Evolutionary conservation across 2,888 invertebrate genomes (phyloP), one percentile per base, ranked within the genome.

Genomic region (Plagiodera versicolora): DNA sequence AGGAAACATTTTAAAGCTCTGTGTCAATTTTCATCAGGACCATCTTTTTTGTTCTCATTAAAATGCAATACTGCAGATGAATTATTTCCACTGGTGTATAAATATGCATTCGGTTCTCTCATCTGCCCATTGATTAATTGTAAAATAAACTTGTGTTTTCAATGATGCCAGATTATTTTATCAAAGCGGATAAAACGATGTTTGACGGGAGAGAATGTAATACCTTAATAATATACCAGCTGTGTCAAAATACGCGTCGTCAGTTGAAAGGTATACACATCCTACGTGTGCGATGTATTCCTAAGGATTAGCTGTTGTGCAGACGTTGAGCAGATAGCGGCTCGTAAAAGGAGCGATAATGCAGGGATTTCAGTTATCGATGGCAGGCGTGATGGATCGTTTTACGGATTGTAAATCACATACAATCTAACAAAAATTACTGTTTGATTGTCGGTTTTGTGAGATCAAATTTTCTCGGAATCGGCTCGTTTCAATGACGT

Each of bases 321-420:
- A 78, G 77, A 77, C 78, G 75, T 74, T 74, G 59, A 67, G 65
- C 67, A 74, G 78, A 79, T 79, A 79, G 78, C 79, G 78, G 78
- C 59, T 65, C 76, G 77, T 78, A 75, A 79, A 79, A 79, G 77
- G 70, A 66, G 72, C 70, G 76, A 77, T 78, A 79, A 79, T 75
- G 78, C 79, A 77, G 79, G 79, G 79, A 79, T 80, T 79, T 78
- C 77, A 74, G 80, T 75, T 79, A 80, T 79, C 79, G 79, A 77
- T 79, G 78, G 76, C 79, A 77, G 39, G 74, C 68, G 75, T 79
- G 79, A 80, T 79, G 77, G 79, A 80, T 80, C 77, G 72, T 75
- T 73, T 73, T 78, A 78, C 79, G 79, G 80, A 80, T 80, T 80
- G 80, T 80, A 80, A 80, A 80, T 80, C 80, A 80, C 79, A 77